These are phyloP conservation scores for Discoglossus pictus DNA, from an alignment of 2,797 vertebrate genomes.

Conservation along the genomic window DNA sequence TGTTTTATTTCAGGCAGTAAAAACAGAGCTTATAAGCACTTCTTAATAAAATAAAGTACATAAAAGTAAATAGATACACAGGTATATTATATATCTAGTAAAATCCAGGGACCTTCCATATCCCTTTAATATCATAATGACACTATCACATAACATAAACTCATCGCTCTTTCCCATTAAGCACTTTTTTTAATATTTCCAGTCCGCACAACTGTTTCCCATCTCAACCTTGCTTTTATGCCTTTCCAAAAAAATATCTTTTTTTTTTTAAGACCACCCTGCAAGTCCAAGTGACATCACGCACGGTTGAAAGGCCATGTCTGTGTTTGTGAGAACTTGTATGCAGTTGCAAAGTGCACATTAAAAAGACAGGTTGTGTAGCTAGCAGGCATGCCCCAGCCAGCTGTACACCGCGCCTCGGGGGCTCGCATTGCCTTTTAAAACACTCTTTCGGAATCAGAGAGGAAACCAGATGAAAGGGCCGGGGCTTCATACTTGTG, in stretches of 20 bases:
- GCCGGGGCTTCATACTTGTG: slow-evolving; percentile 55
- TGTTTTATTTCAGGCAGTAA: too few relatives aligned
- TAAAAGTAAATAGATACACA: too few relatives aligned
- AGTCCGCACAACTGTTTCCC: slow-evolving; percentile 1
- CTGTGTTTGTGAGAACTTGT: slow-evolving; percentile 58
- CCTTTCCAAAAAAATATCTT: slow-evolving; percentile 51
- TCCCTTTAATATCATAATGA: too few relatives aligned
- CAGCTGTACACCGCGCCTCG: slow-evolving; percentile 60
- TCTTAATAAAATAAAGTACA: too few relatives aligned
- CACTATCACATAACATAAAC: too few relatives aligned
- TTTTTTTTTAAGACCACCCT: slow-evolving; percentile 57
- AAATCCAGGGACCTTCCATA: too few relatives aligned
- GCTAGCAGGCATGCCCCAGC: slow-evolving; percentile 60
- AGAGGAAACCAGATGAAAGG: slow-evolving; percentile 66
- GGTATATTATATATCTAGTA: too few relatives aligned
- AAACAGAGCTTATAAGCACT: too few relatives aligned
- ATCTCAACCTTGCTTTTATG: slow-evolving; percentile 49
- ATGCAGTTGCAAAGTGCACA: slow-evolving; percentile 63
- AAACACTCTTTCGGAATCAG: slow-evolving; percentile 58
- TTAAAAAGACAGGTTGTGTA: slow-evolving; percentile 66
- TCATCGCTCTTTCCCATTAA: slow-evolving; percentile 17
- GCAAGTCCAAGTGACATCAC: slow-evolving; percentile 62
- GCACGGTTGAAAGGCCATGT: slow-evolving; percentile 62
- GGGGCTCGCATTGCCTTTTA: slow-evolving; percentile 63
- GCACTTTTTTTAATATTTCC: slow-evolving; percentile 6